Evolutionary conservation across 1,140 invertebrate genomes (phyloP), one percentile per base, ranked within the genome.

Genomic region (Leguminivora glycinivorella): DNA sequence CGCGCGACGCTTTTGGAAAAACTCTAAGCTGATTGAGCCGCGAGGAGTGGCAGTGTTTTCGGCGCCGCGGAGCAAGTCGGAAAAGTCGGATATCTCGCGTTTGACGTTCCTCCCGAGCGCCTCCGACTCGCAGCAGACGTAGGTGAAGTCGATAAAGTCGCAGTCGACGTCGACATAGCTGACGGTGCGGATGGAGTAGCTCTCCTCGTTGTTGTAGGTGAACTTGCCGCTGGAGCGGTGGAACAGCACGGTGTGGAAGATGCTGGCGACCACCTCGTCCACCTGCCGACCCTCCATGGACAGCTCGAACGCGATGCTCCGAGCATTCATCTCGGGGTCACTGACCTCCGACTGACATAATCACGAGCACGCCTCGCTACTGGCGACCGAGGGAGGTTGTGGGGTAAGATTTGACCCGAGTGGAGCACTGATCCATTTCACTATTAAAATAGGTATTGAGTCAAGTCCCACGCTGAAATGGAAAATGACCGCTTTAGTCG

Each of bases 71-170:
- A 99, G 89, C 31, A 96, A 94, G 81, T 98, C 96, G 56, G 96
- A 96, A 90, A 99, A 99, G 17, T 94, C 93, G 52, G 95, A 95
- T 70, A 99, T 96, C 82, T 98, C 96, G 67, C 94, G 93, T 79
- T 96, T 96, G 5, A 99, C 91, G 47, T 92, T 94, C 43, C 94
- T 92, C 63, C 96, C 95, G 1, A 99, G 92, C 60, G 94, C 94
- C 2, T 94, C 92, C 1, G 97, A 98, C 66, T 96, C 95, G 92
- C 97, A 98, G 88, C 97, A 97, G 0, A 98, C 98, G 91, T 99
- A 99, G 29, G 98, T 99, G 80, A 99, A 96, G 91, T 99, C 98
- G 75, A 99, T 97, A 86, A 98, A 99, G 92, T 99, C 97, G 93
- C 98, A 99, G 84, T 98, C 97, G 9, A 99, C 96, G 92, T 99